These are phyloP conservation scores for Drosophila mayri DNA, from an alignment of 1,140 invertebrate species.

Conservation along the genomic window DNA sequence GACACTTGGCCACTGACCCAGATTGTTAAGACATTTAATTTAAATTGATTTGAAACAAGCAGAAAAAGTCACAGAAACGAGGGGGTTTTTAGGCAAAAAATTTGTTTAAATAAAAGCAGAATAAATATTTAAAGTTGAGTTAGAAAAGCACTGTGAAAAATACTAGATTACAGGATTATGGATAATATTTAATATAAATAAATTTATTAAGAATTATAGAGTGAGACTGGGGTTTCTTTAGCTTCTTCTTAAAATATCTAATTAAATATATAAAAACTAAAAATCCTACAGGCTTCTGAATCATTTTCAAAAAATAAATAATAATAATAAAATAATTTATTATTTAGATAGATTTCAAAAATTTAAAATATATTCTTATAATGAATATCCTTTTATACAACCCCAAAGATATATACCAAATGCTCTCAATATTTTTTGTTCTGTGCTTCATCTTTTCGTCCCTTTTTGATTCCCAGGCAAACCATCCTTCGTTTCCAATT, in stretches of 20 bases:
- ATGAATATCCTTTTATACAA: neutral
- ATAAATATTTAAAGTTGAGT: neutral
- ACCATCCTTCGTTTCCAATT: constrained; percentile 35
- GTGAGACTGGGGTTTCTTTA: no score
- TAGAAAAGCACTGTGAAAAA: neutral
- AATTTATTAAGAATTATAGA: no score
- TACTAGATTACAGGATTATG: no score
- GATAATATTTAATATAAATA: no score
- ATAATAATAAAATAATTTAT: no score
- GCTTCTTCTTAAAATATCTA: no score
- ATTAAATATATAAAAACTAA: neutral
- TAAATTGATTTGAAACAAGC: neutral
- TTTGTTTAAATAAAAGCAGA: neutral
- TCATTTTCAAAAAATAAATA: neutral
- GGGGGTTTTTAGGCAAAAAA: neutral
- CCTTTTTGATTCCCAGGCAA: neutral
- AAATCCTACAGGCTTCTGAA: neutral
- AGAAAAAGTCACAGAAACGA: neutral
- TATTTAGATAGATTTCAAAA: neutral
- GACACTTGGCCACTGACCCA: neutral
- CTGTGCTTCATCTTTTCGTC: neutral
- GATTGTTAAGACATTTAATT: neutral
- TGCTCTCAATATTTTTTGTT: neutral
- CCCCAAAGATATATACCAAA: neutral
- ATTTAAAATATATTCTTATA: neutral